Evolutionary conservation across 2,888 invertebrate genomes (phyloP).

Genomic region (Anthrax anthrax): DNA sequence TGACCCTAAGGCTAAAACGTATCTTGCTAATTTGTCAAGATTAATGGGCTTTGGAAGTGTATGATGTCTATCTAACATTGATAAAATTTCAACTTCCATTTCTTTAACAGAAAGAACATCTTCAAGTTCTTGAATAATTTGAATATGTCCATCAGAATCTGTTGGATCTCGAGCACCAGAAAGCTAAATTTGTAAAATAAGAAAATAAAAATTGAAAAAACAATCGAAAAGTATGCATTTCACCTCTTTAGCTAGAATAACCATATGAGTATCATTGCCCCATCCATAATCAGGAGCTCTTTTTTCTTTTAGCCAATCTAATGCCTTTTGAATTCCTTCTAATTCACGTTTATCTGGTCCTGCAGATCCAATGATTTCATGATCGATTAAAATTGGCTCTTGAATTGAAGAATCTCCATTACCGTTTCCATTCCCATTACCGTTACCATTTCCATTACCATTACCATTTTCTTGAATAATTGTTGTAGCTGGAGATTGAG

Average conservation of each 20-base stretch:
- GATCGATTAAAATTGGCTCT: constrained; percentile 16
- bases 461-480: constrained; percentile 12
- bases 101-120: constrained; percentile 60
- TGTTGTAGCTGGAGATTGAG: constrained; percentile 10
- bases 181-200: constrained; percentile 13
- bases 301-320: constrained; percentile 59
- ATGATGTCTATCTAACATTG: constrained; percentile 70
- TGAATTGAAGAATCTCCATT: constrained; percentile 8
- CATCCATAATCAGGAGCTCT: constrained; percentile 65
- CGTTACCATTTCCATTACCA: constrained; percentile 9
- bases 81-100: constrained; percentile 73
- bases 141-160: constrained; percentile 31
- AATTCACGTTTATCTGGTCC: constrained; percentile 32
- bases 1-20: constrained; percentile 63
- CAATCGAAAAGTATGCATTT: constrained; percentile 24
- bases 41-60: constrained; percentile 62
- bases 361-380: constrained; percentile 30
- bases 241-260: constrained; percentile 58
- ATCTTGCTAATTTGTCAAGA: constrained; percentile 47
- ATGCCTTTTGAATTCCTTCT: constrained; percentile 38
- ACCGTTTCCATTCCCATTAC: constrained; percentile 11
- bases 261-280: constrained; percentile 73
- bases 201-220: too few relatives aligned
- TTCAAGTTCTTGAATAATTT: constrained; percentile 32
- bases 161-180: constrained; percentile 31